Evolutionary conservation across 2,888 invertebrate species (phyloP).

Genomic region (Entomobrya proxima): DNA sequence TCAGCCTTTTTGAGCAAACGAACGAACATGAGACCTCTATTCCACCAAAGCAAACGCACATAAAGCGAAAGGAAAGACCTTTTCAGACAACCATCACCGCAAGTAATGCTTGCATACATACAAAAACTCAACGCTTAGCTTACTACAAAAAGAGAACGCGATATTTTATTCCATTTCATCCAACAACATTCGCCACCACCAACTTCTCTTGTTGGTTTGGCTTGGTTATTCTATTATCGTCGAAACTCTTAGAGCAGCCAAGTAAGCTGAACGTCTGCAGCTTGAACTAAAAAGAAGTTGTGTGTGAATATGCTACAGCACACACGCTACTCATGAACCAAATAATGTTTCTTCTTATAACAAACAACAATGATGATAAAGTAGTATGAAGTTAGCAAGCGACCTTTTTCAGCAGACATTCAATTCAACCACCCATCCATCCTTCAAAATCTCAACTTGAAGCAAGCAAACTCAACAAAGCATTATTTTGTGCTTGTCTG

Average conservation of each 20-base stretch:
- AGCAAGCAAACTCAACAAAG: slow-evolving; percentile 47
- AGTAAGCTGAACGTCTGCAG: slow-evolving; percentile 32
- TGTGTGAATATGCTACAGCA: slow-evolving; percentile 30
- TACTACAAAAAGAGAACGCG: slow-evolving; percentile 56
- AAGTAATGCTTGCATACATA: slow-evolving; percentile 24
- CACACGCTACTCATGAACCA: slow-evolving; percentile 53
- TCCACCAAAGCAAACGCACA: slow-evolving; percentile 31
- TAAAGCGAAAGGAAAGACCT: slow-evolving; percentile 54
- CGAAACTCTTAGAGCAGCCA: slow-evolving; percentile 8
- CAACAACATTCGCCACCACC: slow-evolving; percentile 14
- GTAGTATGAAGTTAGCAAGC: slow-evolving; percentile 33
- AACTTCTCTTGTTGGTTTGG: slow-evolving; percentile 8
- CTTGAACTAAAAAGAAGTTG: slow-evolving; percentile 47
- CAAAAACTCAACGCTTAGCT: slow-evolving; percentile 7
- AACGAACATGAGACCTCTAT: slow-evolving; percentile 58
- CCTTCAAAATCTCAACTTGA: slow-evolving; percentile 64
- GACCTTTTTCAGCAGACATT: slow-evolving; percentile 44
- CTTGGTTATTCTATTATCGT: slow-evolving; percentile 33
- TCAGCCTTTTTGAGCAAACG: not conserved
- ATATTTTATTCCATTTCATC: slow-evolving; percentile 66
- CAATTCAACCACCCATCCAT: slow-evolving; percentile 64
- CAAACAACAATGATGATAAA: slow-evolving; percentile 34
- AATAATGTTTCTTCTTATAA: slow-evolving; percentile 50
- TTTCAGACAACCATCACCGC: slow-evolving; percentile 10
- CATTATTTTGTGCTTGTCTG: slow-evolving; percentile 46